A percentile compares a stretch with the other conserved stretches of the same genome.
phyloP scores from a whole-genome alignment of 2,113 vertebrate genomes.

The Hemiscyllium ocellatum region DNA sequence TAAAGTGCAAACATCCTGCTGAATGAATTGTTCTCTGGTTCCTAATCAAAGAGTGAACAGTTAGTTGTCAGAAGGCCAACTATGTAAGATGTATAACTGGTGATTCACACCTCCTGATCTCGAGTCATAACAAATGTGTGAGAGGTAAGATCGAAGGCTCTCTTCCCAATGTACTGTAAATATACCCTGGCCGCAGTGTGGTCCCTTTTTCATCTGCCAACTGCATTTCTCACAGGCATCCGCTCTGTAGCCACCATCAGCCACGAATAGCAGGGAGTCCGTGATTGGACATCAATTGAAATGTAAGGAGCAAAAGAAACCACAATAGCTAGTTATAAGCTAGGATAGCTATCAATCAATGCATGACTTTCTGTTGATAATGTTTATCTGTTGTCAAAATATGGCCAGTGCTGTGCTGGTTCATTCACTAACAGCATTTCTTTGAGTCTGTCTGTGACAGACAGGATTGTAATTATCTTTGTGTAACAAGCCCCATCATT shows the following conservation, averaged over 20 bases:
- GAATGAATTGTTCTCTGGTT: neutral
- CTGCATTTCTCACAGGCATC: neutral
- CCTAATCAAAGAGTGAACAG: neutral
- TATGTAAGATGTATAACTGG: neutral
- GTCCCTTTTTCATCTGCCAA: neutral
- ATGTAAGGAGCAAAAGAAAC: neutral
- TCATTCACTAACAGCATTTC: neutral
- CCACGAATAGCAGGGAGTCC: neutral
- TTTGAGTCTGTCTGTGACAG: neutral
- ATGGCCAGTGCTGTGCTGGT: neutral
- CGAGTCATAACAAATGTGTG: neutral
- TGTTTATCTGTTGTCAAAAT: neutral
- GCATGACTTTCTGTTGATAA: neutral
- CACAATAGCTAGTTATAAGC: neutral
- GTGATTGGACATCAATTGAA: neutral
- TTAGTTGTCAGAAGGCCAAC: neutral
- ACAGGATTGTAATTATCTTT: too few species aligned
- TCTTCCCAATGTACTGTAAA: neutral
- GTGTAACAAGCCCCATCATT: neutral
- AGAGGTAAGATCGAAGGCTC: neutral
- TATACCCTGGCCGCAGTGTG: neutral
- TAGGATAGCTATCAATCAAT: neutral
- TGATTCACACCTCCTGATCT: slow-evolving; percentile 13
- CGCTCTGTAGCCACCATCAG: neutral
- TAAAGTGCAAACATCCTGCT: neutral